Evolutionary conservation across 2,888 invertebrate species (phyloP).

Genomic region (Aphodius granarius): DNA sequence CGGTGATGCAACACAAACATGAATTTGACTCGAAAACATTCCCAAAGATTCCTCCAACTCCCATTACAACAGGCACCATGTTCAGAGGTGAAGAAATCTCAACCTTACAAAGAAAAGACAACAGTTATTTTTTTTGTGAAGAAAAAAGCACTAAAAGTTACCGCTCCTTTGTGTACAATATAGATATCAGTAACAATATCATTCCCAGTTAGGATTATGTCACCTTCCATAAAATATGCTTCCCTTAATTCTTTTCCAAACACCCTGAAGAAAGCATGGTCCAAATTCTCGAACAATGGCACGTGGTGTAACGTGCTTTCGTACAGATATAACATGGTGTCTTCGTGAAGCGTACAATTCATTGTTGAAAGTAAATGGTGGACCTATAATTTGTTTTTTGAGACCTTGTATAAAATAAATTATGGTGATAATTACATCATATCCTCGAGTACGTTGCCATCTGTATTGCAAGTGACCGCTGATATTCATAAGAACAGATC

Average conservation of each 20-base stretch:
- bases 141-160: constrained; percentile 32
- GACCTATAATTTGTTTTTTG: constrained; percentile 15
- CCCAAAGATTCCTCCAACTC: constrained; percentile 59
- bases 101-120: constrained; percentile 45
- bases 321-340: constrained; percentile 58
- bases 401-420: neutral
- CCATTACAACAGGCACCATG: constrained; percentile 59
- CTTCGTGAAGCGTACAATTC: constrained; percentile 59
- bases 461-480: constrained; percentile 59
- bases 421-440: constrained; percentile 23
- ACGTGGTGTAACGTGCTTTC: constrained; percentile 58
- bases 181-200: constrained; percentile 57
- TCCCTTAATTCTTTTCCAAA: constrained; percentile 58
- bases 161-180: constrained; percentile 59
- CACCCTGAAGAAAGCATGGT: constrained; percentile 59
- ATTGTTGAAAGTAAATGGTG: constrained; percentile 36
- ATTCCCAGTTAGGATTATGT: constrained; percentile 56
- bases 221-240: constrained; percentile 57
- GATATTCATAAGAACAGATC: constrained; percentile 44
- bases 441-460: constrained; percentile 59
- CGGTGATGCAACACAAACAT: constrained; percentile 55
- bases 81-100: constrained; percentile 57
- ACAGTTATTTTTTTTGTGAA: neutral
- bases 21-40: constrained; percentile 55
- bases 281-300: constrained; percentile 59